A percentile compares a stretch with the other conserved stretches of the same genome.
Conservation (phyloP, 2,797 vertebrate species). For the Chaetophractus vellerosus region DNA sequence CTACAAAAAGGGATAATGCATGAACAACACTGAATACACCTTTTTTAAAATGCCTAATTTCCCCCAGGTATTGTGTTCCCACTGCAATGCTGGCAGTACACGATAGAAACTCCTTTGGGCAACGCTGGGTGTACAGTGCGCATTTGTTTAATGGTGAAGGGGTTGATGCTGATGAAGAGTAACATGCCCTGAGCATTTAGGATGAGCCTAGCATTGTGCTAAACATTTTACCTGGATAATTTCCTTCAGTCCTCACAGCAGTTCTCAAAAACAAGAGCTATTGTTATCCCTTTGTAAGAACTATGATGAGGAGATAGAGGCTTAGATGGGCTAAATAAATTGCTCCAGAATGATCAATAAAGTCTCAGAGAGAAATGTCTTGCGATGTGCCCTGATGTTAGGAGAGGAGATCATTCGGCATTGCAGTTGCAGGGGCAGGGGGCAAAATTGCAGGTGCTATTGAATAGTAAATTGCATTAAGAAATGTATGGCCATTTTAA, state of each 20-base stretch:
- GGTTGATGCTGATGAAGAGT: background rate
- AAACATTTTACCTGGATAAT: background rate
- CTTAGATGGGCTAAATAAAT: background rate
- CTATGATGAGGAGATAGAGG: background rate
- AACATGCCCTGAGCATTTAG: background rate
- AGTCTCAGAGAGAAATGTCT: background rate
- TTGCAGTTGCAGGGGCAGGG: background rate
- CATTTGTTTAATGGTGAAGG: background rate
- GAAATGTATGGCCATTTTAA: background rate
- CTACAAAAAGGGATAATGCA: background rate
- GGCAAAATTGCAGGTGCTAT: background rate
- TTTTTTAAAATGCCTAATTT: background rate
- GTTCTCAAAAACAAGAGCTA: background rate
- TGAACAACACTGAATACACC: background rate
- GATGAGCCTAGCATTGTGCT: background rate
- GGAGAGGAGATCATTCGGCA: background rate
- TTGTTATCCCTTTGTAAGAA: background rate
- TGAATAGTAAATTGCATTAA: background rate
- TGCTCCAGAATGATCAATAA: background rate
- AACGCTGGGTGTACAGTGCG: background rate
- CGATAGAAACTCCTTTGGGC: background rate
- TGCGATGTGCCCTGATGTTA: background rate
- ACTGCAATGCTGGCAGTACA: background rate
- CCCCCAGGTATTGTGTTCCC: background rate
- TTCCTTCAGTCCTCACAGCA: background rate